Percentiles rank a stretch among this genome's conserved stretches.
Conservation (phyloP, 1,140 invertebrate genomes). For the Drosophila obscura region DNA sequence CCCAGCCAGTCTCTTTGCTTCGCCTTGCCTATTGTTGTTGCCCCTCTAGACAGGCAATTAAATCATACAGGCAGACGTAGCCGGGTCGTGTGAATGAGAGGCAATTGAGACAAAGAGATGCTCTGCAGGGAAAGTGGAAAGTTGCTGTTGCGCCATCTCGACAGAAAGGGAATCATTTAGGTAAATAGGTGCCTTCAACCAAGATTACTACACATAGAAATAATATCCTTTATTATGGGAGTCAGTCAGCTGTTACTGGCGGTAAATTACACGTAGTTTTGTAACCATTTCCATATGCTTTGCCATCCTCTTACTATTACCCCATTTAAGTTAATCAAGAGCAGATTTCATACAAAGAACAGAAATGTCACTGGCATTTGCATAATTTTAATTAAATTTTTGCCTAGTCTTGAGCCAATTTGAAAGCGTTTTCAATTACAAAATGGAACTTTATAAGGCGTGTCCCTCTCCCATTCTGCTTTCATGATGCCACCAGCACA, state of each 20-base stretch:
- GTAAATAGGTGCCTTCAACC: background rate
- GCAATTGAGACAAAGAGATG: conserved; percentile 13
- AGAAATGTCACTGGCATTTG: conserved; percentile 49
- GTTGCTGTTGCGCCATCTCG: too few relatives aligned
- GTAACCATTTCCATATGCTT: too few relatives aligned
- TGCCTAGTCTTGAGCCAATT: conserved; percentile 7
- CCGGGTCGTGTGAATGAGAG: too few relatives aligned
- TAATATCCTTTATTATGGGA: background rate
- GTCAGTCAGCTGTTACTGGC: too few relatives aligned
- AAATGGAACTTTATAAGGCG: background rate
- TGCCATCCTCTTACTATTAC: too few relatives aligned
- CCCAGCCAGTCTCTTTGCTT: conserved; percentile 21
- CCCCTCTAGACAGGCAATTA: conserved; percentile 59
- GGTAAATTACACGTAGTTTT: too few relatives aligned
- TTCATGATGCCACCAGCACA: background rate
- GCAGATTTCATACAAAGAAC: conserved; percentile 21
- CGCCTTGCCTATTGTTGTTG: conserved; percentile 6
- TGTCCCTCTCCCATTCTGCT: background rate
- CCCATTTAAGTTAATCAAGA: conserved; percentile 1
- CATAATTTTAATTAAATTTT: conserved; percentile 70
- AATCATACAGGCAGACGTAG: conserved; percentile 20
- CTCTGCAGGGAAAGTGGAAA: conserved; percentile 3
- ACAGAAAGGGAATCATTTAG: too few relatives aligned
- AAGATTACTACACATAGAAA: background rate
- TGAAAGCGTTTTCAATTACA: conserved; percentile 41